Percentiles rank a stretch among this genome's conserved stretches.
Conservation (phyloP, 2,888 invertebrate species). For the Sarcophaga carnaria region DNA sequence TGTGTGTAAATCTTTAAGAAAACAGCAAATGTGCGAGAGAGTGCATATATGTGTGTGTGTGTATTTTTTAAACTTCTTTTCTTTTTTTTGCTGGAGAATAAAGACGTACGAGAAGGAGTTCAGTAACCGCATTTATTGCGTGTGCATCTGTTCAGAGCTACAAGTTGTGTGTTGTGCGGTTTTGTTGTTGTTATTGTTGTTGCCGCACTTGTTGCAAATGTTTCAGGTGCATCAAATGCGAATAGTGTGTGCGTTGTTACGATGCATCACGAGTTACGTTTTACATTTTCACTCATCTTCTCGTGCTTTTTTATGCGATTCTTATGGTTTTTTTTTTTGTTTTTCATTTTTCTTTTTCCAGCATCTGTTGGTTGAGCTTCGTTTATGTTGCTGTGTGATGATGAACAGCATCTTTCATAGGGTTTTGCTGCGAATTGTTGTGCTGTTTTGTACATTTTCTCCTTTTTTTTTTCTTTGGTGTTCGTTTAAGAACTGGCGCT, state of each 20-base stretch:
- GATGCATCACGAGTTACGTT: conserved; percentile 54
- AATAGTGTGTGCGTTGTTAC: conserved; percentile 13
- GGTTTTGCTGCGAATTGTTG: not conserved
- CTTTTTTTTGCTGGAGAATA: not conserved
- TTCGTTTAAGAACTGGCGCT: conserved; percentile 49
- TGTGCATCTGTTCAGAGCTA: conserved; percentile 62
- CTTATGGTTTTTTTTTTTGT: not conserved
- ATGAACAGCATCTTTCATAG: conserved; percentile 24
- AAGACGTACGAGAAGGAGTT: conserved; percentile 41
- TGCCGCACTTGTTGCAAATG: conserved; percentile 61
- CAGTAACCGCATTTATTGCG: conserved; percentile 65
- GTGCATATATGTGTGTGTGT: not conserved
- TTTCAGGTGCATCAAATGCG: conserved; percentile 60
- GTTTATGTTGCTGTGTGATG: not conserved
- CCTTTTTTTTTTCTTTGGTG: not conserved
- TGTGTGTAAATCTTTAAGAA: not conserved
- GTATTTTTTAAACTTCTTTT: not conserved
- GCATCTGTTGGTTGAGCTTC: not conserved
- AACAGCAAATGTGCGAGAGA: conserved; percentile 6
- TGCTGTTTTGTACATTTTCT: conserved; percentile 11
- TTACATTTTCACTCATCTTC: conserved; percentile 30
- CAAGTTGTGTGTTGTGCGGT: conserved; percentile 6
- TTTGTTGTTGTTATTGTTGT: not conserved
- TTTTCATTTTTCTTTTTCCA: not conserved
- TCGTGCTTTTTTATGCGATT: not conserved